Conservation (phyloP, 2,888 invertebrate species). For the Eilema sororculum region DNA sequence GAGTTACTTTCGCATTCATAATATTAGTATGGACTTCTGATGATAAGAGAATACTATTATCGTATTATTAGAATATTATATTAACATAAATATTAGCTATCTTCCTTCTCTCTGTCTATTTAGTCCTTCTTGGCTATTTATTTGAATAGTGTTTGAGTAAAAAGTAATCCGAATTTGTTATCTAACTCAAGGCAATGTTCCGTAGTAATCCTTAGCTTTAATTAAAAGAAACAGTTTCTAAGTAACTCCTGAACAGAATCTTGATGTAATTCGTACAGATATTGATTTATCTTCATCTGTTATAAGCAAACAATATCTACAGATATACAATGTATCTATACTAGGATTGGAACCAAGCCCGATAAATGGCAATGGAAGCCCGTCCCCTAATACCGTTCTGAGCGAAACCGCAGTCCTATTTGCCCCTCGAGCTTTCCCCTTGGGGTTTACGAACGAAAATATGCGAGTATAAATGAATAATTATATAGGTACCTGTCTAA, state of each 20-base stretch:
- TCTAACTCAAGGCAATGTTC: not conserved
- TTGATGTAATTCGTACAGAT: not conserved
- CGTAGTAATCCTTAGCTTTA: not conserved
- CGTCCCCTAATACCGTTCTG: slow-evolving; percentile 24
- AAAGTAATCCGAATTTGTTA: not conserved
- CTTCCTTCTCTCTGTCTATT: no score
- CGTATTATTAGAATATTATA: not conserved
- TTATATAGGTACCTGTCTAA: slow-evolving; percentile 9
- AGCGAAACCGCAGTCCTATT: slow-evolving; percentile 26
- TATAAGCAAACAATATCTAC: slow-evolving; percentile 13
- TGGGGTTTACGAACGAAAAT: slow-evolving; percentile 20
- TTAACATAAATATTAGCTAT: not conserved
- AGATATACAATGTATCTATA: slow-evolving; percentile 14
- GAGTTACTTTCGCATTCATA: no score
- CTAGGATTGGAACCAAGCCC: slow-evolving; percentile 25
- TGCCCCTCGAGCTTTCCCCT: slow-evolving; percentile 14
- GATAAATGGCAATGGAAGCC: slow-evolving; percentile 22
- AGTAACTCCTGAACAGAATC: not conserved
- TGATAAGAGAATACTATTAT: not conserved
- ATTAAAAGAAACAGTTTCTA: not conserved
- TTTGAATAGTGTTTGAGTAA: not conserved
- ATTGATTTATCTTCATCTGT: slow-evolving; percentile 15
- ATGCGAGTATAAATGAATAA: slow-evolving; percentile 16
- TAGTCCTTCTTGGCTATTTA: not conserved
- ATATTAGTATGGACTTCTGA: no score